Conservation (phyloP, 2,888 invertebrate genomes). For the Plemyria rubiginata region DNA sequence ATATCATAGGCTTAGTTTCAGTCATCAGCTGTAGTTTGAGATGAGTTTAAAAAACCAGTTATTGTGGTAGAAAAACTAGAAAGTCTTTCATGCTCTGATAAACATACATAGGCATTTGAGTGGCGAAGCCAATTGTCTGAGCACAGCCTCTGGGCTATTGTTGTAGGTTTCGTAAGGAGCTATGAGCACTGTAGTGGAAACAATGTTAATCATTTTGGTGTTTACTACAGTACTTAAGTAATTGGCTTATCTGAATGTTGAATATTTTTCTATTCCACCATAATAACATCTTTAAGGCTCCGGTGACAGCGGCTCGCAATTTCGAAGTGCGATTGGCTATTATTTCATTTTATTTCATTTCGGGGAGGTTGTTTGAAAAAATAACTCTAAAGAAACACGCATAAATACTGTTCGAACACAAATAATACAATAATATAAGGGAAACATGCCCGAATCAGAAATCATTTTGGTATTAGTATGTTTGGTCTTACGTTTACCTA, state of each 20-base stretch:
- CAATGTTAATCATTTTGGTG: slow-evolving; percentile 10
- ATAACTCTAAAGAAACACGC: too few relatives aligned
- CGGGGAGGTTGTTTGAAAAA: too few relatives aligned
- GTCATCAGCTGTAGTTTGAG: slow-evolving; percentile 29
- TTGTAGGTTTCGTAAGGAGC: slow-evolving; percentile 73
- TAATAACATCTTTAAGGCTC: too few relatives aligned
- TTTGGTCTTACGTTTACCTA: too few relatives aligned
- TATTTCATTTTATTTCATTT: too few relatives aligned
- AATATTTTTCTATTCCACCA: too few relatives aligned
- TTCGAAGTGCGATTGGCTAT: too few relatives aligned
- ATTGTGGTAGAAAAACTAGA: slow-evolving; percentile 69
- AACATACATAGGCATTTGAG: slow-evolving; percentile 71
- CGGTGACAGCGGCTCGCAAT: too few relatives aligned
- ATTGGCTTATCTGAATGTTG: not conserved
- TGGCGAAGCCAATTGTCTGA: slow-evolving; percentile 72
- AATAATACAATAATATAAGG: too few relatives aligned
- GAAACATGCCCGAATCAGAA: too few relatives aligned
- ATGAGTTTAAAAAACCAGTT: slow-evolving; percentile 41
- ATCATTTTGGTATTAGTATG: too few relatives aligned
- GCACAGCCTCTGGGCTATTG: slow-evolving; percentile 74
- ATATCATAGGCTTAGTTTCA: not conserved
- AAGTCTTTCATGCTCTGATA: slow-evolving; percentile 84
- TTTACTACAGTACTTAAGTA: slow-evolving; percentile 5
- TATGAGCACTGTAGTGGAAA: slow-evolving; percentile 68
- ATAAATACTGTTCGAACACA: too few relatives aligned